These are phyloP conservation scores for Hydra vulgaris DNA, from an alignment of 30 jellyfish, hydroid and myxozoan genomes.

Conservation along the genomic window DNA sequence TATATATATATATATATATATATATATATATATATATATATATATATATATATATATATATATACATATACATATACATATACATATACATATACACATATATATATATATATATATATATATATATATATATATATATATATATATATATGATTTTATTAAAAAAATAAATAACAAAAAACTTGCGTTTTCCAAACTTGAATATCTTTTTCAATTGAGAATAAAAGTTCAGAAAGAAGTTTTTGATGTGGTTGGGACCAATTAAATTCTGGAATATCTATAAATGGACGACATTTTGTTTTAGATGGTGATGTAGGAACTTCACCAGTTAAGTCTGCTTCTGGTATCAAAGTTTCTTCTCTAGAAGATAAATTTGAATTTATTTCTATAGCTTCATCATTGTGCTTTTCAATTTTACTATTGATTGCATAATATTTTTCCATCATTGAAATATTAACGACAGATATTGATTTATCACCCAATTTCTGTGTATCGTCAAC, in stretches of 20 bases:
- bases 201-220: conserved; percentile 76
- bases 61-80: too few species aligned
- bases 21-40: too few species aligned
- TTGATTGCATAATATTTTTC: background rate
- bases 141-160: too few species aligned
- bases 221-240: conserved; percentile 70
- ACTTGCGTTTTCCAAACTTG: conserved; percentile 98
- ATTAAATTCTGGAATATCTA: conserved; percentile 83
- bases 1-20: too few species aligned
- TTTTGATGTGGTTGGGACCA: conserved; percentile 91
- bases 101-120: too few species aligned
- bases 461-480: background rate
- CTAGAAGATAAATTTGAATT: background rate
- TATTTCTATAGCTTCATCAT: background rate
- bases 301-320: conserved; percentile 37
- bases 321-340: background rate
- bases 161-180: background rate
- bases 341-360: background rate
- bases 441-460: too few species aligned
- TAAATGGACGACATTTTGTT: conserved; percentile 60
- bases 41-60: too few species aligned
- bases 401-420: background rate
- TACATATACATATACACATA: too few species aligned
- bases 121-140: too few species aligned
- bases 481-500: background rate